Conservation (phyloP, 2,797 vertebrate species). For the Scolopax bukidnonensis region DNA sequence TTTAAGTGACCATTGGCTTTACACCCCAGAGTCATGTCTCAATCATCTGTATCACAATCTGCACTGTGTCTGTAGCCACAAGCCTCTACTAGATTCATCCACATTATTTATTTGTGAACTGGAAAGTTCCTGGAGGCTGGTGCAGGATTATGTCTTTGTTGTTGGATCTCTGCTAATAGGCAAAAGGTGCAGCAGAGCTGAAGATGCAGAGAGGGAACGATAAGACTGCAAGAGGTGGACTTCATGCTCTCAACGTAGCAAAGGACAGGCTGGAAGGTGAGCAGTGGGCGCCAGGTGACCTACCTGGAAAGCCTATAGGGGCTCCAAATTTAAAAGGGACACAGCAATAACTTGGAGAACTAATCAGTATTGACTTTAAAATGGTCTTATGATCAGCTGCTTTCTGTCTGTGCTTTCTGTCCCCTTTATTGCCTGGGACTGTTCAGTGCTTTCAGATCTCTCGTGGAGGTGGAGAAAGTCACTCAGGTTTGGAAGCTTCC, state of each 20-base stretch:
- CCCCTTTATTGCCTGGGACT: not conserved
- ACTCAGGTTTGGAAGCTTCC: not conserved
- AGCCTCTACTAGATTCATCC: not conserved
- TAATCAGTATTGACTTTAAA: not conserved
- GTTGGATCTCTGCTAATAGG: not conserved
- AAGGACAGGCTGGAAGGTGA: not conserved
- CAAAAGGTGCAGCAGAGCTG: not conserved
- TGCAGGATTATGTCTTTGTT: not conserved
- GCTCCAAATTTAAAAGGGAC: not conserved
- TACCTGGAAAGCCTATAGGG: not conserved
- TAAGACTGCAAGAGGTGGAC: not conserved
- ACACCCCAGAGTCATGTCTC: not conserved
- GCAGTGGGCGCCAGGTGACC: not conserved
- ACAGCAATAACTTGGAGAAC: not conserved
- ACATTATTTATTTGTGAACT: not conserved
- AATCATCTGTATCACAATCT: not conserved
- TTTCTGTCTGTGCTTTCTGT: not conserved
- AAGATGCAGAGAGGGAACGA: not conserved
- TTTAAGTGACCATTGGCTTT: not conserved
- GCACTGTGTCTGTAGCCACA: not conserved
- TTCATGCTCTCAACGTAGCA: not conserved
- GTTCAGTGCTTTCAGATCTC: not conserved
- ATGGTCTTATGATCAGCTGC: not conserved
- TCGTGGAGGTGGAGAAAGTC: not conserved
- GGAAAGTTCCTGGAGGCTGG: not conserved